Evolutionary conservation across 2,888 invertebrate species (phyloP).

Genomic region (Pherbina coryleti): DNA sequence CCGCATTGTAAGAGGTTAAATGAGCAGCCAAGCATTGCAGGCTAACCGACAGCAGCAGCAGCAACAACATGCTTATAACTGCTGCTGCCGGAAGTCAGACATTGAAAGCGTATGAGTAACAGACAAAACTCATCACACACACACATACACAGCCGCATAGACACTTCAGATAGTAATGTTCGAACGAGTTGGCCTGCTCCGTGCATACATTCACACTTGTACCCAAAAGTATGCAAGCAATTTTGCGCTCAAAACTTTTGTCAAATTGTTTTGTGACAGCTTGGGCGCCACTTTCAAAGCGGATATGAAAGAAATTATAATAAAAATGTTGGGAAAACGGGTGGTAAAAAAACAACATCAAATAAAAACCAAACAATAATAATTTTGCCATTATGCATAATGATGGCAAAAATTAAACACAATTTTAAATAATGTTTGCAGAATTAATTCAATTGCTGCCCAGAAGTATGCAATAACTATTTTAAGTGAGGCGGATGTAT

Average conservation of each 20-base stretch:
- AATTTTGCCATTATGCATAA: no score
- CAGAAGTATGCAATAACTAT: no score
- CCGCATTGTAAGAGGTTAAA: not conserved
- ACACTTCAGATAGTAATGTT: not conserved
- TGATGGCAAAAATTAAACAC: no score
- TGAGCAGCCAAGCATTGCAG: slow-evolving; percentile 2
- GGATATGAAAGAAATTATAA: slow-evolving; percentile 14
- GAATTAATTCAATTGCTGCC: no score
- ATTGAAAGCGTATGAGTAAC: slow-evolving; percentile 12
- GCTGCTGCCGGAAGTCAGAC: slow-evolving; percentile 38
- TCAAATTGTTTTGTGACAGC: slow-evolving; percentile 39
- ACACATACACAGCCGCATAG: not conserved
- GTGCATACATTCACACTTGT: not conserved
- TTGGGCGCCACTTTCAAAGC: slow-evolving; percentile 22
- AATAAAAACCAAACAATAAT: no score
- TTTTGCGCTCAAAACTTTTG: slow-evolving; percentile 36
- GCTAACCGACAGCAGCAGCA: slow-evolving; percentile 18
- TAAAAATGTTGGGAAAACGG: not conserved
- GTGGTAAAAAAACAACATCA: not conserved
- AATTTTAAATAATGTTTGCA: no score
- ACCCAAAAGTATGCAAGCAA: slow-evolving; percentile 30
- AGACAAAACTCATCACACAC: not conserved
- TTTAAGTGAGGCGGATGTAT: no score
- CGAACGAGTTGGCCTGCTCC: not conserved
- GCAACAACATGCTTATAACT: slow-evolving; percentile 12